Conservation (phyloP, 2,113 vertebrate genomes). For the Sorex araneus region DNA sequence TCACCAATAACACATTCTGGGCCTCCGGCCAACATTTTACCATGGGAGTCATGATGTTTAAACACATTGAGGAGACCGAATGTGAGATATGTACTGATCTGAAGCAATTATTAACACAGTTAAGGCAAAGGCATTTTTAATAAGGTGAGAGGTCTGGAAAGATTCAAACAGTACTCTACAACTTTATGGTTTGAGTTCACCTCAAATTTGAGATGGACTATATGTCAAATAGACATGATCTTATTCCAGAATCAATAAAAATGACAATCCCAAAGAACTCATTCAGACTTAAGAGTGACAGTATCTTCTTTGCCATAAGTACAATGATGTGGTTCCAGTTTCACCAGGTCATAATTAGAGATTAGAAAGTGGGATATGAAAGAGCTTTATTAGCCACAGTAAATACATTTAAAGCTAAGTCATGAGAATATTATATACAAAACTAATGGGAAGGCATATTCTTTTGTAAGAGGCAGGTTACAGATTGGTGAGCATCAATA, state of each 20-base stretch:
- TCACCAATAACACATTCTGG: constrained; percentile 78
- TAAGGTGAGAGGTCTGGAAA: constrained; percentile 72
- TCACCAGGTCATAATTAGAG: too few relatives aligned
- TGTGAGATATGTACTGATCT: constrained; percentile 51
- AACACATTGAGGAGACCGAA: constrained; percentile 60
- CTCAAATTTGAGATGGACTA: too few relatives aligned
- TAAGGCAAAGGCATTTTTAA: constrained; percentile 56
- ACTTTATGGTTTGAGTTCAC: background rate
- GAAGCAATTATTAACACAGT: constrained; percentile 43
- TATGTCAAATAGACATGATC: background rate
- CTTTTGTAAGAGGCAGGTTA: too few relatives aligned
- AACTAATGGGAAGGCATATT: too few relatives aligned
- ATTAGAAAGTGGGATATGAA: too few relatives aligned
- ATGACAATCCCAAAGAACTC: background rate
- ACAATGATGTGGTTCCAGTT: too few relatives aligned
- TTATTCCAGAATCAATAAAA: background rate
- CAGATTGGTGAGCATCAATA: too few relatives aligned
- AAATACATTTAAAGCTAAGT: too few relatives aligned
- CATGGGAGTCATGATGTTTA: constrained; percentile 67
- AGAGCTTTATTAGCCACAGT: too few relatives aligned
- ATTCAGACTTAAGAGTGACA: background rate
- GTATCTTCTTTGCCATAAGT: background rate
- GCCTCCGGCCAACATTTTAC: constrained; percentile 70
- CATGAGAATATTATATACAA: too few relatives aligned
- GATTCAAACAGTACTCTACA: constrained; percentile 29